Percentiles rank a stretch among this genome's conserved stretches.
These are phyloP conservation scores for Acrossocheilus wenchowensis DNA, from an alignment of 2,797 vertebrate species.

Conservation along the genomic window DNA sequence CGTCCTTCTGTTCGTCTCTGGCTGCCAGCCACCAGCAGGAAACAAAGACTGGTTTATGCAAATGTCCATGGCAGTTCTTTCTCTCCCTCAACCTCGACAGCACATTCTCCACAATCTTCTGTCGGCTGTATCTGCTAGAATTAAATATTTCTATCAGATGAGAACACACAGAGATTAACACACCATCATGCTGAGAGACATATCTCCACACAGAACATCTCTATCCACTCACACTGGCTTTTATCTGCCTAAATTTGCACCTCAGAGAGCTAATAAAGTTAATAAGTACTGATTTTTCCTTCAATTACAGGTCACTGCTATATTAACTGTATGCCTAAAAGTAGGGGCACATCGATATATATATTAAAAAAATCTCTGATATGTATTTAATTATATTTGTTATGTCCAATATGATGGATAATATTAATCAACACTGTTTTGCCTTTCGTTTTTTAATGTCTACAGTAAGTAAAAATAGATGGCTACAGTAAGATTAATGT, in stretches of 20 bases:
- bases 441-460: neutral
- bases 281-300: constrained; percentile 11
- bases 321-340: neutral
- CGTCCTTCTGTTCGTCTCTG: constrained; percentile 83
- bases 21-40: constrained; percentile 80
- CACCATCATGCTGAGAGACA: constrained; percentile 49
- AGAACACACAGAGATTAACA: constrained; percentile 43
- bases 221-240: constrained; percentile 39
- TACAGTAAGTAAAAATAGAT: neutral
- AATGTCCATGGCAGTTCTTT: constrained; percentile 76
- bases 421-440: neutral
- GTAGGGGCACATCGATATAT: neutral
- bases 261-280: constrained; percentile 37
- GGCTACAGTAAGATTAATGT: neutral
- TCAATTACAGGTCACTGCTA: neutral
- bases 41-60: constrained; percentile 85
- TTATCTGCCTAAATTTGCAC: constrained; percentile 40
- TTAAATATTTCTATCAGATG: constrained; percentile 53
- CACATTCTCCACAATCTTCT: constrained; percentile 67
- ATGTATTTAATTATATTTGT: neutral
- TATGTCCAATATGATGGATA: neutral
- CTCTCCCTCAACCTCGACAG: constrained; percentile 62
- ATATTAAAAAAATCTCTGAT: neutral
- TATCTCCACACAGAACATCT: constrained; percentile 47
- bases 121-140: constrained; percentile 46